Base-by-base conservation (phyloP, 1,140 invertebrate genomes). In the Bilobella aurantiaca region DNA sequence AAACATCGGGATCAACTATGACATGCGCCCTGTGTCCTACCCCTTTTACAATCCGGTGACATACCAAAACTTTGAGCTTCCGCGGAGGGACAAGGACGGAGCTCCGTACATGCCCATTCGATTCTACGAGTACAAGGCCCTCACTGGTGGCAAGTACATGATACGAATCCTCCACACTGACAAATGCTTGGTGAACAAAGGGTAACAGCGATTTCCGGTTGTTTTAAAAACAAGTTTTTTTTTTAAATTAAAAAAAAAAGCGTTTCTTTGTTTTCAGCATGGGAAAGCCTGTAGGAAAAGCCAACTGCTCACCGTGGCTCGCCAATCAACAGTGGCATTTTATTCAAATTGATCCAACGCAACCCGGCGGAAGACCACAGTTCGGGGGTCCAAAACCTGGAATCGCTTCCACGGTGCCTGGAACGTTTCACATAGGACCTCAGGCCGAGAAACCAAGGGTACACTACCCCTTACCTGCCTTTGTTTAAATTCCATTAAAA, bases 161-260 rank as follows among this genome's bases (percentile, higher is more conserved):
- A 62, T 66, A 8, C 61, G 58, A 25, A 58, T 66, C 30, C 58
- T 66, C 12, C 64, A 66, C 56, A 61, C 64, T 1, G 64, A 66
- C 29, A 66, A 66, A 34, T 66, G 64, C 28, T 31, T 66, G 60
- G 64, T 66, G 1, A 66, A 66, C 58, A 66, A 62, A 25, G 64
- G 64, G 64, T 66, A 62, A n/a, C n/a, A n/a, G n/a, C n/a, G n/a
- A n/a, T n/a, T n/a, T n/a, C n/a, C n/a, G n/a, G n/a, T n/a, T n/a
- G n/a, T n/a, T 58, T 47, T 3, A 42, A 62, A 25, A 37, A 42
- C 14, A 16, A n/a, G 27, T 23, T 37, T 37, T 32, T 18, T n/a
- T 5, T 18, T 12, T 47, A 62, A 46, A n/a, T 62, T 31, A 37
- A 62, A 46, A 47, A 65, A n/a, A n/a, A n/a, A n/a, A n/a, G n/a